Base-by-base conservation (phyloP, 2,888 invertebrate genomes). In the Trichogramma dendrolimi region DNA sequence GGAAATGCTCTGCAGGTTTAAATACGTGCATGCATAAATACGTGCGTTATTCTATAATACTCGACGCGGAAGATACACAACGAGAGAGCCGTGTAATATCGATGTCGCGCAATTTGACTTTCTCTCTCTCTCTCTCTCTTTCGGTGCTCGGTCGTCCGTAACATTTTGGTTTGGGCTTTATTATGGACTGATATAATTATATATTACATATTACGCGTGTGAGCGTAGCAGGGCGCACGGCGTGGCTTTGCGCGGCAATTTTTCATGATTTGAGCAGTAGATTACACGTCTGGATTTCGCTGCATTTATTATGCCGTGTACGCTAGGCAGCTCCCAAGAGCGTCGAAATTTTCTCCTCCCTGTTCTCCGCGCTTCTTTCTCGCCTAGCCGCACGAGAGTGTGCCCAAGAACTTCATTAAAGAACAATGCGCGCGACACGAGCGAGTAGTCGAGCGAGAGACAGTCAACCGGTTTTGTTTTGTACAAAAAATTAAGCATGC, bases 221-320 rank as follows among this genome's bases (percentile, higher is more conserved):
- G 27, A 27, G 27, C 1, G 0, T 14, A 43, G 54, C 38, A n/a
- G 57, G 38, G 46, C 5, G 40, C 46, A 53, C 42, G 60, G 58
- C 55, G 60, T 60, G 14, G 14, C 14, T 14, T 14, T 14, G 14
- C 60, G 60, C 63, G 55, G 58, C 67, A 65, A 68, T 68, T 68
- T 67, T 64, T 68, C 67, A 68, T 68, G 67, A 68, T 68, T 68
- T 67, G 64, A 66, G 66, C 63, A 57, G 60, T 60, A 67, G 69
- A 69, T 69, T 69, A 67, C 67, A 62, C 63, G 63, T 59, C 63
- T 27, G 27, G 27, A 27, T 60, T 53, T 58, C 57, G 66, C 14
- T 64, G 66, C 67, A 67, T 67, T 67, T 69, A 67, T 69, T 67
- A 67, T 65, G 62, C 66, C 27, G 58, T 61, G 57, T 58, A 60